Percentiles rank a stretch among this genome's conserved stretches.
These are phyloP conservation scores for Spodoptera littoralis DNA, from an alignment of 2,888 invertebrate genomes.

Conservation along the genomic window DNA sequence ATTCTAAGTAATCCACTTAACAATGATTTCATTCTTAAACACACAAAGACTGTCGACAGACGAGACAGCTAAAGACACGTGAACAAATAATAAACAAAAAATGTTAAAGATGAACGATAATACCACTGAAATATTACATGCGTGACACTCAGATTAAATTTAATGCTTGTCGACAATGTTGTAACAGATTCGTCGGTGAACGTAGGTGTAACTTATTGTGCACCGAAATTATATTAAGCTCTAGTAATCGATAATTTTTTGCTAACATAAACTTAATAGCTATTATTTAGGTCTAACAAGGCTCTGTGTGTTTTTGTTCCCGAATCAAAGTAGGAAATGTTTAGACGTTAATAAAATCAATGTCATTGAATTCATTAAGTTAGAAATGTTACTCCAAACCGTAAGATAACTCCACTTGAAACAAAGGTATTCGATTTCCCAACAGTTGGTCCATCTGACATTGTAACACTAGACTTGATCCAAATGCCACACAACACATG, in stretches of 20 bases:
- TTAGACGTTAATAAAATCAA: neutral
- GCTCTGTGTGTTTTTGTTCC: constrained; percentile 6
- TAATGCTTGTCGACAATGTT: constrained; percentile 56
- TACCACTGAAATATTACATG: constrained; percentile 66
- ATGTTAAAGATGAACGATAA: constrained; percentile 49
- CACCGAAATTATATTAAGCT: constrained; percentile 39
- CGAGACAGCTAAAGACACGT: constrained; percentile 18
- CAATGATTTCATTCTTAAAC: constrained; percentile 43
- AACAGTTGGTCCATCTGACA: constrained; percentile 48
- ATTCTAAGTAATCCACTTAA: constrained; percentile 42
- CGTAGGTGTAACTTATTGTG: constrained; percentile 51
- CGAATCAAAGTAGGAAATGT: too few species aligned
- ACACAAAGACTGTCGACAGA: constrained; percentile 31
- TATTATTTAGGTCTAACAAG: constrained; percentile 15
- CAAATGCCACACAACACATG: constrained; percentile 51
- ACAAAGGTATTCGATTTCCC: constrained; percentile 38
- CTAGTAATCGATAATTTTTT: constrained; percentile 44
- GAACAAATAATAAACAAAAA: constrained; percentile 48
- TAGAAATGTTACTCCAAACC: constrained; percentile 13
- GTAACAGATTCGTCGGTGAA: constrained; percentile 30
- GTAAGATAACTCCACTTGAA: constrained; percentile 28
- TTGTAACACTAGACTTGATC: constrained; percentile 55
- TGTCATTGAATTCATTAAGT: neutral
- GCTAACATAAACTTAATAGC: constrained; percentile 17
- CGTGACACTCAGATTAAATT: constrained; percentile 68